Evolutionary conservation across 2,113 vertebrate species (phyloP).

Genomic region (Aldabrachelys gigantea): DNA sequence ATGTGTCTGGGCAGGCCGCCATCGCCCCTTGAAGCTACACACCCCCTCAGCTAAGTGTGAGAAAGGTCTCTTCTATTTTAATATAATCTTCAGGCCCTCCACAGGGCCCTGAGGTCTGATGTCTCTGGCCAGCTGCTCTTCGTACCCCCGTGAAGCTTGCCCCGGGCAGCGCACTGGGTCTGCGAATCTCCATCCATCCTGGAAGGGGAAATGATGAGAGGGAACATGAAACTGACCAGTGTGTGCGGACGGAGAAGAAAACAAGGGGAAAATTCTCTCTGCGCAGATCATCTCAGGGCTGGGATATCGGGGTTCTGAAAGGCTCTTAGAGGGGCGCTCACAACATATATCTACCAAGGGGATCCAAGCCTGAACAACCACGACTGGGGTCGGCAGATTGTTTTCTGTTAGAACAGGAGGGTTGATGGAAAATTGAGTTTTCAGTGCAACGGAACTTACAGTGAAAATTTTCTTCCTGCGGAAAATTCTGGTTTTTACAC

Average conservation of each 20-base stretch:
- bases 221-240: not conserved
- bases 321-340: too few species aligned
- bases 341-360: not conserved
- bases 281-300: not conserved
- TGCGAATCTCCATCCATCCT: not conserved
- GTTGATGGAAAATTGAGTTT: not conserved
- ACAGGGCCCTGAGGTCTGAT: not conserved
- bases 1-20: not conserved
- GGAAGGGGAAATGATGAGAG: not conserved
- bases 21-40: not conserved
- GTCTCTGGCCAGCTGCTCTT: not conserved
- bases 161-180: not conserved
- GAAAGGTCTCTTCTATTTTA: not conserved
- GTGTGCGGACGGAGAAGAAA: not conserved
- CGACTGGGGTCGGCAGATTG: not conserved
- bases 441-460: not conserved
- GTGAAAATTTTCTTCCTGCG: not conserved
- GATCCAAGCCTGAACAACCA: not conserved
- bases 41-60: not conserved
- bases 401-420: not conserved
- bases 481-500: not conserved
- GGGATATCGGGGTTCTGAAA: not conserved
- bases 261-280: not conserved
- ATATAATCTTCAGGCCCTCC: not conserved
- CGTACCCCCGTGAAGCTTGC: not conserved